Evolutionary conservation across 2,888 invertebrate species (phyloP).

Genomic region (Lordiphosa andalusiaca): DNA sequence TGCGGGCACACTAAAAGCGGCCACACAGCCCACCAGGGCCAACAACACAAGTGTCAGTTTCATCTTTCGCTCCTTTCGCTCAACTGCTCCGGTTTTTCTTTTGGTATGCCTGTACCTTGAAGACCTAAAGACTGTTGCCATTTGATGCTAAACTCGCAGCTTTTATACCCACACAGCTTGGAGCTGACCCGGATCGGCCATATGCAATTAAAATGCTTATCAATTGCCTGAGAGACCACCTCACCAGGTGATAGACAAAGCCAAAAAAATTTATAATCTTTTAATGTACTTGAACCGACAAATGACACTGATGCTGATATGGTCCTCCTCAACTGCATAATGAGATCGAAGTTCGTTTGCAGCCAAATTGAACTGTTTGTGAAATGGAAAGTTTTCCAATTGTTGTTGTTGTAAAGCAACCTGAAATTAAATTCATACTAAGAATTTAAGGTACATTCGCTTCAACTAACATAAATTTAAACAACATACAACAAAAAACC

Average conservation of each 20-base stretch:
- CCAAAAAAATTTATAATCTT: no score
- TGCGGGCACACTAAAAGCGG: conserved; percentile 57
- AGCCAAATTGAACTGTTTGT: no score
- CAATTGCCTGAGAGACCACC: no score
- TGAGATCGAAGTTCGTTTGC: background rate
- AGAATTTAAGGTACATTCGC: background rate
- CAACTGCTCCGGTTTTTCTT: conserved; percentile 63
- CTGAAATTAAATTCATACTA: no score
- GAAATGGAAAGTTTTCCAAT: background rate
- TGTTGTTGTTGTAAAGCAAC: no score
- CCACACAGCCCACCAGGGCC: conserved; percentile 72
- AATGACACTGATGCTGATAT: conserved; percentile 11
- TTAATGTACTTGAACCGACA: conserved; percentile 8
- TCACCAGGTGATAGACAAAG: conserved; percentile 1
- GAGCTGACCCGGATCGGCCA: background rate
- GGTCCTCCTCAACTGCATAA: background rate
- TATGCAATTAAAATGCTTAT: no score
- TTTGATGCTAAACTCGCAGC: conserved; percentile 11
- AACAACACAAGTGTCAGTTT: conserved; percentile 72
- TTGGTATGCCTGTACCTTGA: conserved; percentile 51
- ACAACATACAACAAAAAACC: background rate
- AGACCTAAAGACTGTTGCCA: conserved; percentile 75
- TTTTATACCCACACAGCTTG: conserved; percentile 53
- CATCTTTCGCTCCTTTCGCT: conserved; percentile 45
- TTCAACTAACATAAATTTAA: conserved; percentile 5